Percentiles rank a stretch among this genome's conserved stretches.
phyloP scores from a whole-genome alignment of 2,113 vertebrate genomes.

The Rostratula benghalensis region DNA sequence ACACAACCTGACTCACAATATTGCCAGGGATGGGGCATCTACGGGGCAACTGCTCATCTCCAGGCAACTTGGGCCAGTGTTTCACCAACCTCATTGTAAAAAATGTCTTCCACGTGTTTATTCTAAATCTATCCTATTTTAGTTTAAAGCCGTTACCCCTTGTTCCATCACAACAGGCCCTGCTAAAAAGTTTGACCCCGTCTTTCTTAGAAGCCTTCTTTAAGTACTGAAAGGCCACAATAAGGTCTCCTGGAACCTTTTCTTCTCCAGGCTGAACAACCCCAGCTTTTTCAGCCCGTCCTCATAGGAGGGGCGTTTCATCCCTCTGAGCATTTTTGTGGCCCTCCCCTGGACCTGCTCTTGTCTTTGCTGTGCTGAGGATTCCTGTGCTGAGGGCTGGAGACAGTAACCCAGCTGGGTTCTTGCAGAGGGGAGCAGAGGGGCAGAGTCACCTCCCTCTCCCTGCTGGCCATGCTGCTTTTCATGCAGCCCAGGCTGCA shows the following conservation, averaged over 20 bases:
- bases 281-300: background rate
- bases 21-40: background rate
- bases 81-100: background rate
- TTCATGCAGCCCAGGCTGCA: background rate
- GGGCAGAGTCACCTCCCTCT: background rate
- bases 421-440: background rate
- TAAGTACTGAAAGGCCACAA: background rate
- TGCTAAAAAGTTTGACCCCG: background rate
- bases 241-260: background rate
- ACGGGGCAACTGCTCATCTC: background rate
- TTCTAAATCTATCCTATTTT: background rate
- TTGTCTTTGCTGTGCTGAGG: background rate
- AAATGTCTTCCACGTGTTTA: background rate
- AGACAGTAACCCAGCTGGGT: background rate
- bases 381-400: background rate
- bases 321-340: background rate
- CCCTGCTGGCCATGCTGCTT: background rate
- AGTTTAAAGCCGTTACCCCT: background rate
- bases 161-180: background rate
- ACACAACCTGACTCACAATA: background rate
- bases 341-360: background rate
- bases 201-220: background rate
- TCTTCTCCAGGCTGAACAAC: background rate
- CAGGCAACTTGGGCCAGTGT: background rate
- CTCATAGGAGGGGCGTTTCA: background rate